Percentiles rank a stretch among this genome's conserved stretches.
Conservation (phyloP, 2,113 vertebrate genomes). For the Poecilia latipinna region DNA sequence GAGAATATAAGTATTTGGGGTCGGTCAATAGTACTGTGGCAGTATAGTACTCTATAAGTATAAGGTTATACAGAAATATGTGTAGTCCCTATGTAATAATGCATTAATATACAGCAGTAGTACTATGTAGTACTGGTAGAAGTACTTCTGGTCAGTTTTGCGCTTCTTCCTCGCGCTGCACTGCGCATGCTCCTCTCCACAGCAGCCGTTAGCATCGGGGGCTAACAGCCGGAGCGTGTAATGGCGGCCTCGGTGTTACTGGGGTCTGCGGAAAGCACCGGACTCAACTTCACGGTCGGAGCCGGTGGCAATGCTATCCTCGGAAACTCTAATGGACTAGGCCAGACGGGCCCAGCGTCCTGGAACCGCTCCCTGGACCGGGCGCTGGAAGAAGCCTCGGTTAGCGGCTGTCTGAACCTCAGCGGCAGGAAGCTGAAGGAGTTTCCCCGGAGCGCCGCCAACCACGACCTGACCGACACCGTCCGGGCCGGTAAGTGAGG, state of each 20-base stretch:
- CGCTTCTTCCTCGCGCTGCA: slow-evolving; percentile 47
- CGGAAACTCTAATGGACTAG: slow-evolving; percentile 67
- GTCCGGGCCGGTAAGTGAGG: slow-evolving; percentile 88
- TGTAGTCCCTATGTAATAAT: background rate
- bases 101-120: background rate
- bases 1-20: no score
- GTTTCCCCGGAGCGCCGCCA: slow-evolving; percentile 92
- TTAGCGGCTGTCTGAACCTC: slow-evolving; percentile 90
- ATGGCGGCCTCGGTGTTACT: slow-evolving; percentile 90
- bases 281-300: slow-evolving; percentile 70
- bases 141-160: background rate
- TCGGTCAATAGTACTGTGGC: background rate
- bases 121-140: background rate
- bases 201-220: slow-evolving; percentile 68
- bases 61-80: background rate
- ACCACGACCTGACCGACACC: slow-evolving; percentile 96
- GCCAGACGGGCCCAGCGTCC: slow-evolving; percentile 80
- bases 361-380: slow-evolving; percentile 95
- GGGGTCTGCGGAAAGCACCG: slow-evolving; percentile 81
- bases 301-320: slow-evolving; percentile 50
- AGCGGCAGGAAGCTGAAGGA: slow-evolving; percentile 99
- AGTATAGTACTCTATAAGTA: background rate
- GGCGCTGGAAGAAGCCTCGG: slow-evolving; percentile 91
- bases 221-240: slow-evolving; percentile 78
- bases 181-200: slow-evolving; percentile 57